Evolutionary conservation across 1,140 invertebrate species (phyloP).

Genomic region (Drosophila kurseongensis): DNA sequence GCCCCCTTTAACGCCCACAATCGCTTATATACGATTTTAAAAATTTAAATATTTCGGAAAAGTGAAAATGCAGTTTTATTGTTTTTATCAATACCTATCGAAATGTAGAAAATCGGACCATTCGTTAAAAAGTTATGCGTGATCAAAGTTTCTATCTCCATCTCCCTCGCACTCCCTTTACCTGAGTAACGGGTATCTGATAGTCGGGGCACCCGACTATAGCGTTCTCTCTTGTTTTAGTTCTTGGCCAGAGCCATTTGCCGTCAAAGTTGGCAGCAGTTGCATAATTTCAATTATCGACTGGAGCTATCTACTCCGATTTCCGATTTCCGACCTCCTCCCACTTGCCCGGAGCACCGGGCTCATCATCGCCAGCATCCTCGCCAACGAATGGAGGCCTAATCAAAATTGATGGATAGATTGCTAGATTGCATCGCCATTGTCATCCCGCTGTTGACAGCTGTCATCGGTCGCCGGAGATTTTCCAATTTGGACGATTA

Average conservation of each 20-base stretch:
- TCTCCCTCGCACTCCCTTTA: too few species aligned
- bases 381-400: constrained; percentile 24
- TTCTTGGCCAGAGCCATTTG: constrained; percentile 2
- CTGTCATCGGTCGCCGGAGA: constrained; percentile 62
- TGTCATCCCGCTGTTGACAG: constrained; percentile 54
- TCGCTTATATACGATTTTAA: too few species aligned
- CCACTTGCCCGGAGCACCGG: not conserved
- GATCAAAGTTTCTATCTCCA: too few species aligned
- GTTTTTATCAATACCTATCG: too few species aligned
- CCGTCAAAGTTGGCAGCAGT: constrained; percentile 28
- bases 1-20: too few species aligned
- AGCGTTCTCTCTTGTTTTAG: not conserved
- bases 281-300: constrained; percentile 68
- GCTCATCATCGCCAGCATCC: constrained; percentile 1
- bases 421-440: constrained; percentile 46
- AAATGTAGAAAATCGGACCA: too few species aligned
- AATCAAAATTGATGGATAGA: constrained; percentile 76
- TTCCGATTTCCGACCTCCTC: not conserved
- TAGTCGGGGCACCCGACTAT: too few species aligned
- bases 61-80: too few species aligned
- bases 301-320: constrained; percentile 7
- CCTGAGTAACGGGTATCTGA: too few species aligned
- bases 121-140: too few species aligned
- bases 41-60: too few species aligned
- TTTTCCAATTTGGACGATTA: constrained; percentile 69